A percentile compares a stretch with the other conserved stretches of the same genome.
These are phyloP conservation scores for Tichodroma muraria DNA, from an alignment of 2,113 vertebrate species.

Conservation along the genomic window DNA sequence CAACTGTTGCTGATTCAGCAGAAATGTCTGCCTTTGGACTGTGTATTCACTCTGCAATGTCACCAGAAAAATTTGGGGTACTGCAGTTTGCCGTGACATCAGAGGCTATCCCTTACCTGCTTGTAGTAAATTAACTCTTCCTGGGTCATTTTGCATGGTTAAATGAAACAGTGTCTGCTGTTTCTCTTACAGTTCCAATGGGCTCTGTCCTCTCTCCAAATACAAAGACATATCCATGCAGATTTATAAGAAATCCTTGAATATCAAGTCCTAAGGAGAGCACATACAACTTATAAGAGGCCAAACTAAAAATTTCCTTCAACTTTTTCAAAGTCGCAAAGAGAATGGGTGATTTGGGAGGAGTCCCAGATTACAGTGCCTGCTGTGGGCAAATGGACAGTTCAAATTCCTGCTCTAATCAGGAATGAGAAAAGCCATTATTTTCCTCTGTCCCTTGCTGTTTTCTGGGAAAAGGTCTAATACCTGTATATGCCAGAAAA, in stretches of 20 bases:
- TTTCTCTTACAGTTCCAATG: background rate
- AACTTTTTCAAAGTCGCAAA: background rate
- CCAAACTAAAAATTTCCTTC: background rate
- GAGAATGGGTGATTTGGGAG: background rate
- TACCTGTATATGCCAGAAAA: background rate
- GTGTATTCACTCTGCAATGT: background rate
- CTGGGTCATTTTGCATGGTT: background rate
- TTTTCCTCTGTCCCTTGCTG: background rate
- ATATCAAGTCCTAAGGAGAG: background rate
- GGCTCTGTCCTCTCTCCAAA: background rate
- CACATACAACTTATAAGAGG: background rate
- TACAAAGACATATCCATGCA: background rate
- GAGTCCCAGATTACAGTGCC: background rate
- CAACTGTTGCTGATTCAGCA: conserved; percentile 39
- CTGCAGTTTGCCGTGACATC: conserved; percentile 7
- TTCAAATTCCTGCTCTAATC: background rate
- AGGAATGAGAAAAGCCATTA: background rate
- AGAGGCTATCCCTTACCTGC: conserved; percentile 3
- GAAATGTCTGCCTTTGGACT: conserved; percentile 34
- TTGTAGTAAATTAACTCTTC: background rate
- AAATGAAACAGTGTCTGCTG: background rate
- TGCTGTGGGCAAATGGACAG: background rate
- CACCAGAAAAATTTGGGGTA: conserved; percentile 4
- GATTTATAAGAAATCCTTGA: background rate
- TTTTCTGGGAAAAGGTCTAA: background rate